Evolutionary conservation across 2,113 vertebrate genomes (phyloP).

Genomic region (Murina feae): DNA sequence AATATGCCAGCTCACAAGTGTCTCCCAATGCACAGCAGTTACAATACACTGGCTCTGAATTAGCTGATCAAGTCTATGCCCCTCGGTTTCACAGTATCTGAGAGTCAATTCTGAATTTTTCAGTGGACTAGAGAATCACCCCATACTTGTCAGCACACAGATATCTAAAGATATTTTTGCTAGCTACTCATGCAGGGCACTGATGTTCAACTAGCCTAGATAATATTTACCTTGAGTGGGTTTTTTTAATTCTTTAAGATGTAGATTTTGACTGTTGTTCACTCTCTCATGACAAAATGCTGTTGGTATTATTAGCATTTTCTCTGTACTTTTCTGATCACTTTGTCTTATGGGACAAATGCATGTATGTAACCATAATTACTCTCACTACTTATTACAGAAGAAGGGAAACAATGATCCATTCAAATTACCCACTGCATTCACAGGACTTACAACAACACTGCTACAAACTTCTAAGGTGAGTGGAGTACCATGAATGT

Average conservation of each 20-base stretch:
- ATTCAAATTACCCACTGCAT: conserved; percentile 55
- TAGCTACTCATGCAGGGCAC: conserved; percentile 23
- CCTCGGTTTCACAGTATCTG: conserved; percentile 46
- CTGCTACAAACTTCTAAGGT: conserved; percentile 60
- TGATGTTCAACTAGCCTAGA: conserved; percentile 32
- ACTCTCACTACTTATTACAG: conserved; percentile 73
- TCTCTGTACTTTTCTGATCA: conserved; percentile 75
- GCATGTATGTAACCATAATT: conserved; percentile 71
- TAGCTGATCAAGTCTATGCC: conserved; percentile 65
- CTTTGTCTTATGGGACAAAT: conserved; percentile 75
- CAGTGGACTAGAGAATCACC: conserved; percentile 49
- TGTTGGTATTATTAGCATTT: conserved; percentile 77
- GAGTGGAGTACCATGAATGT: conserved; percentile 46
- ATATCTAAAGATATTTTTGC: conserved; percentile 50
- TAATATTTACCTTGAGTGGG: conserved; percentile 43
- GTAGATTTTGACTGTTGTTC: conserved; percentile 65
- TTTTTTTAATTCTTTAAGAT: conserved; percentile 50
- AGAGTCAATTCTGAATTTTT: conserved; percentile 51
- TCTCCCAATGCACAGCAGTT: conserved; percentile 64
- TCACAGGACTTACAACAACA: conserved; percentile 36
- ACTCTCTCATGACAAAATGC: conserved; percentile 66
- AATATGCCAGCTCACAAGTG: conserved; percentile 71
- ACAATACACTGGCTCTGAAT: conserved; percentile 65
- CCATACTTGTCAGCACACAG: conserved; percentile 44
- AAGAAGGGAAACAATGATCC: conserved; percentile 66